Percentiles rank a stretch among this genome's conserved stretches.
These are phyloP conservation scores for Cyclina sinensis DNA, from an alignment of 1,140 invertebrate species.

Conservation along the genomic window DNA sequence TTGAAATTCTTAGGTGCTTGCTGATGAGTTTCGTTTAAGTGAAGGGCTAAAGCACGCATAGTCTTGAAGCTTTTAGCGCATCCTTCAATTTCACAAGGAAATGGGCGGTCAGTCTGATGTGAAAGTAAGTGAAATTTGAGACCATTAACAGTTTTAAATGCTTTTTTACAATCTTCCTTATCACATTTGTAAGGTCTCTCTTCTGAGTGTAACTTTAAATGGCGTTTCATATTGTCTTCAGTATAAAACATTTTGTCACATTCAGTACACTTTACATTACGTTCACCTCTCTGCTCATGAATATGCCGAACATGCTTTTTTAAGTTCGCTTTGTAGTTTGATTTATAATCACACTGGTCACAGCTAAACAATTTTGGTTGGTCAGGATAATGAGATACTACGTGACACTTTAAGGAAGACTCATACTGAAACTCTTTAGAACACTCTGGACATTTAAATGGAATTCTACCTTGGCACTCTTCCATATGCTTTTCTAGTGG, in stretches of 20 bases:
- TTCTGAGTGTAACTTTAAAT: slow-evolving; percentile 86
- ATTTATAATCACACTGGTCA: slow-evolving; percentile 78
- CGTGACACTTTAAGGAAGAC: slow-evolving; percentile 80
- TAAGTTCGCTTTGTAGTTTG: slow-evolving; percentile 82
- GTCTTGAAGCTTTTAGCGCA: slow-evolving; percentile 79
- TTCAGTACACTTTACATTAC: slow-evolving; percentile 76
- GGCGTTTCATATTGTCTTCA: slow-evolving; percentile 85
- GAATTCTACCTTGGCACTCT: slow-evolving; percentile 78
- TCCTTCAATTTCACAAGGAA: slow-evolving; percentile 78
- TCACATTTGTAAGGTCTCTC: slow-evolving; percentile 73
- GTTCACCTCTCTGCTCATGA: slow-evolving; percentile 73
- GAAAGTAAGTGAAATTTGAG: slow-evolving; percentile 75
- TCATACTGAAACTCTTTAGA: slow-evolving; percentile 83
- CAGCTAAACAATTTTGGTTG: slow-evolving; percentile 77
- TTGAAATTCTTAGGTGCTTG: slow-evolving; percentile 79
- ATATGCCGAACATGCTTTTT: slow-evolving; percentile 82
- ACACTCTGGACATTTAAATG: slow-evolving; percentile 80
- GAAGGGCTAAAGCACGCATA: slow-evolving; percentile 75
- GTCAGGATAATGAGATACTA: slow-evolving; percentile 68
- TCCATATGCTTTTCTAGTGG: slow-evolving; percentile 80
- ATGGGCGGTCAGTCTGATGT: slow-evolving; percentile 75
- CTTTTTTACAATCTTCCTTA: slow-evolving; percentile 84
- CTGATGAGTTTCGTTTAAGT: slow-evolving; percentile 79
- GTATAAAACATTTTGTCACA: slow-evolving; percentile 82
- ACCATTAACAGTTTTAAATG: slow-evolving; percentile 84